phyloP scores from a whole-genome alignment of 2,113 vertebrate genomes.

The Columba livia region DNA sequence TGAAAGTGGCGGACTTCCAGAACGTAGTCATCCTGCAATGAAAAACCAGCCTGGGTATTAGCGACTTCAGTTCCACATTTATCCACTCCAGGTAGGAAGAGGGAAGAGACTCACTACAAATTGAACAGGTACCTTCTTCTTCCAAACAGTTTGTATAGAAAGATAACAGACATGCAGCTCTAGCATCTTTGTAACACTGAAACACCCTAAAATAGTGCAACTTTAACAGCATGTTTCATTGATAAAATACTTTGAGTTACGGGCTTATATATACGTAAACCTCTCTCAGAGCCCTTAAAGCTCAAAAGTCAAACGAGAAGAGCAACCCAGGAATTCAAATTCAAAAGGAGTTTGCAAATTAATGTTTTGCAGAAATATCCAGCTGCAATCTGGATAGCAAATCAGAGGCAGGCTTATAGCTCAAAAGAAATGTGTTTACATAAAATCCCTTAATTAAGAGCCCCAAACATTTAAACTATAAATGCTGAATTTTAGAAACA shows the following conservation, averaged over 20 bases:
- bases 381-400: neutral
- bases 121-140: neutral
- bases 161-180: neutral
- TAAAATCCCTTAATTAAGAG: neutral
- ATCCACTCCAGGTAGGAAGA: neutral
- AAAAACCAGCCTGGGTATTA: slow-evolving; percentile 29
- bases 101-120: neutral
- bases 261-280: neutral
- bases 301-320: neutral
- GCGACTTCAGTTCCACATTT: neutral
- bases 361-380: neutral
- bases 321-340: neutral
- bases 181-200: neutral
- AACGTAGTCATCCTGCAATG: slow-evolving; percentile 93
- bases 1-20: slow-evolving; percentile 98
- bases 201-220: neutral
- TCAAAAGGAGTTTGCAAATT: neutral
- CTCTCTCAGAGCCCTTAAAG: neutral
- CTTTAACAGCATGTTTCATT: neutral
- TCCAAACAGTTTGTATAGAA: neutral
- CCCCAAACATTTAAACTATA: neutral
- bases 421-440: neutral
- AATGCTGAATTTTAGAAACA: neutral
- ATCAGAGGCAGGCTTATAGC: neutral
- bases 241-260: neutral